Conservation (phyloP, 2,797 vertebrate genomes). For the Hemitrygon akajei region DNA sequence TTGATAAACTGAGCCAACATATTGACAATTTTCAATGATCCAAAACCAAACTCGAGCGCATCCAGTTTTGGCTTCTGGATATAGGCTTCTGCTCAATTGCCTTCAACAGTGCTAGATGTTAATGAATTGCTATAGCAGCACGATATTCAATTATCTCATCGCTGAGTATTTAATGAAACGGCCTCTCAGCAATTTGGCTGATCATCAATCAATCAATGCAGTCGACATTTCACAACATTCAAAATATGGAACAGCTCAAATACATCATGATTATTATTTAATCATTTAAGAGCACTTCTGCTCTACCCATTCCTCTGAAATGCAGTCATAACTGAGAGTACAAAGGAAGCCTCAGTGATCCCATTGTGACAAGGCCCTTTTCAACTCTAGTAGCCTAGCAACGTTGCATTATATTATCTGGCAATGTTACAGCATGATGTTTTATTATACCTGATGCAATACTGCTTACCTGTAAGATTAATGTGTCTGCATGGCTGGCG, state of each 20-base stretch:
- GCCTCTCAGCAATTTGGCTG: background rate
- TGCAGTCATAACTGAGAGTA: background rate
- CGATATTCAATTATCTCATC: background rate
- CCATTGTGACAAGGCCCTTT: background rate
- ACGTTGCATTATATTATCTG: background rate
- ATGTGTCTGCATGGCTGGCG: background rate
- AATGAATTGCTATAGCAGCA: background rate
- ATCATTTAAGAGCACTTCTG: background rate
- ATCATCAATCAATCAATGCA: background rate
- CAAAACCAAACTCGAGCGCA: background rate
- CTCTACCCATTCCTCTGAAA: background rate
- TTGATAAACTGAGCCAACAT: background rate
- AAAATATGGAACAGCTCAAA: background rate
- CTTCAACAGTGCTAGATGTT: background rate
- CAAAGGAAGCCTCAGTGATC: background rate
- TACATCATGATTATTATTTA: background rate
- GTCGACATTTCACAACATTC: background rate
- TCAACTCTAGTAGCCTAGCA: background rate
- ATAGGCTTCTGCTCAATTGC: background rate
- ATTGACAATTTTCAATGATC: background rate
- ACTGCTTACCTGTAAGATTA: conserved; percentile 4
- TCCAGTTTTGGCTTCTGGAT: background rate
- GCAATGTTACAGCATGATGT: background rate
- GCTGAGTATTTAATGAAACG: background rate
- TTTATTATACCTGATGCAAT: background rate